These are phyloP conservation scores for Trissolcus basalis DNA, from an alignment of 1,140 invertebrate genomes.

Conservation along the genomic window DNA sequence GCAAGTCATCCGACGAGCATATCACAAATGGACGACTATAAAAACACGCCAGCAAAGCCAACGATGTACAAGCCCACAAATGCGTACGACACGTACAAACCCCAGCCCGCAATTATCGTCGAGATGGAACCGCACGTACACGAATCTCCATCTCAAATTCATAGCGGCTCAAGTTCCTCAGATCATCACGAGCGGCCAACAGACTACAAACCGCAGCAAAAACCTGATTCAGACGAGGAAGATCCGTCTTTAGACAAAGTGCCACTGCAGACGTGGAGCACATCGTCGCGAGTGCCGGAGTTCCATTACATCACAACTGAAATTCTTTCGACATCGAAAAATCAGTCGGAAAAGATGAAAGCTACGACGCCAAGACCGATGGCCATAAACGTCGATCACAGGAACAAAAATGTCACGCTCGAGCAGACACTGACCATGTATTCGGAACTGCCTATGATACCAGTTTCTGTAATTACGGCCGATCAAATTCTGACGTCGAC, in stretches of 20 bases:
- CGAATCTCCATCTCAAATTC: constrained; percentile 41
- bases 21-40: constrained; percentile 35
- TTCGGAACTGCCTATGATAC: constrained; percentile 70
- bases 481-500: constrained; percentile 63
- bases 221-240: constrained; percentile 27
- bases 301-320: constrained; percentile 53
- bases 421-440: constrained; percentile 44
- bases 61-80: constrained; percentile 13
- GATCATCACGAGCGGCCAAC: constrained; percentile 46
- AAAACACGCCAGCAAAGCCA: constrained; percentile 19
- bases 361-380: constrained; percentile 21
- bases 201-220: constrained; percentile 35
- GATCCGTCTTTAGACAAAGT: constrained; percentile 35
- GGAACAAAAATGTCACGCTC: constrained; percentile 28
- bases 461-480: constrained; percentile 68
- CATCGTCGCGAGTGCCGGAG: constrained; percentile 26
- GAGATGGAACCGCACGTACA: constrained; percentile 57
- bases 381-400: constrained; percentile 1
- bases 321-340: constrained; percentile 27
- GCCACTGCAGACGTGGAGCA: constrained; percentile 37
- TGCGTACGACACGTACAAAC: constrained; percentile 36
- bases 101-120: constrained; percentile 43
- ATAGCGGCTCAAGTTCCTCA: constrained; percentile 32
- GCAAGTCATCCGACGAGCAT: constrained; percentile 24
- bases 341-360: constrained; percentile 24